Evolutionary conservation across 1,140 invertebrate genomes (phyloP).

Genomic region (Tetragonula clypearis): DNA sequence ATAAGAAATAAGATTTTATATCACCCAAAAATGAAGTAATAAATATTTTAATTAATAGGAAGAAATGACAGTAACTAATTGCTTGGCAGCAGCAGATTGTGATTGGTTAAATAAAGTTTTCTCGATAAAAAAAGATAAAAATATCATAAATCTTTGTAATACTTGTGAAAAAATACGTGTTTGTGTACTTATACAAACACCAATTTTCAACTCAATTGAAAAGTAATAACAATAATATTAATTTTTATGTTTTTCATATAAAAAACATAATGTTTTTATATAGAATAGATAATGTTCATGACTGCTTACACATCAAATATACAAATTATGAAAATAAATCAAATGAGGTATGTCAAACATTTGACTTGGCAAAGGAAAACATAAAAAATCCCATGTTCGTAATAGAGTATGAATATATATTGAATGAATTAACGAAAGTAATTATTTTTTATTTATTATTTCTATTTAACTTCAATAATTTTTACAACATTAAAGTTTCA

Average conservation of each 20-base stretch:
- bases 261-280: neutral
- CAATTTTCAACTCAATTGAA: constrained; percentile 7
- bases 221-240: constrained; percentile 11
- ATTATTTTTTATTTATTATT: neutral
- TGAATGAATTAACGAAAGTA: constrained; percentile 30
- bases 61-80: constrained; percentile 55
- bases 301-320: constrained; percentile 25
- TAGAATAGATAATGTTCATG: constrained; percentile 26
- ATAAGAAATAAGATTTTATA: neutral
- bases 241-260: neutral
- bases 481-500: neutral
- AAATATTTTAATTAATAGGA: constrained; percentile 31
- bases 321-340: neutral
- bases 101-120: constrained; percentile 39
- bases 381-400: constrained; percentile 50
- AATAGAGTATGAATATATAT: constrained; percentile 59
- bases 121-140: neutral
- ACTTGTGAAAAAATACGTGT: constrained; percentile 33
- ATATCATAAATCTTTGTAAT: neutral
- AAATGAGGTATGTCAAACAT: constrained; percentile 31
- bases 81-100: constrained; percentile 52
- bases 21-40: neutral
- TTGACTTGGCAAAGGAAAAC: neutral
- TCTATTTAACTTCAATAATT: neutral
- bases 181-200: constrained; percentile 47